Percentiles rank a stretch among this genome's conserved stretches.
Conservation (phyloP, 2,797 vertebrate genomes). For the Hemitrygon akajei region DNA sequence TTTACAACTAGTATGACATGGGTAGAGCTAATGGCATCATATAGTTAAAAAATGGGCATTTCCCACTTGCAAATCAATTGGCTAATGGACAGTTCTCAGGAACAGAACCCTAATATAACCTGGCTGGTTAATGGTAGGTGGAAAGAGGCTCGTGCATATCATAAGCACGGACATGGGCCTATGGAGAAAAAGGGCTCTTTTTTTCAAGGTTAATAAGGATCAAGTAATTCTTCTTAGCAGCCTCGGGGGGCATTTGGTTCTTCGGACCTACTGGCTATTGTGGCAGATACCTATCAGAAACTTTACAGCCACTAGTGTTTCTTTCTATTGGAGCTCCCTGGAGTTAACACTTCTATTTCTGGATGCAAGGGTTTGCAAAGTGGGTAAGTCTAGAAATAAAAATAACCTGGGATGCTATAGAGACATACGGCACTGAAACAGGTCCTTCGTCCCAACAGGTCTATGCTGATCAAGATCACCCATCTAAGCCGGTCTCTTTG, state of each 20-base stretch:
- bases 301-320: background rate
- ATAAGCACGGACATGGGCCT: background rate
- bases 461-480: too few relatives aligned
- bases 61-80: too few relatives aligned
- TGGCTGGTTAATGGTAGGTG: background rate
- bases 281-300: background rate
- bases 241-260: background rate
- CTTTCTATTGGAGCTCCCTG: background rate
- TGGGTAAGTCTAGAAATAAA: background rate
- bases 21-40: too few relatives aligned
- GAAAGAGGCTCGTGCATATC: background rate
- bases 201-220: background rate
- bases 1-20: too few relatives aligned
- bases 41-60: too few relatives aligned
- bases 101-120: too few relatives aligned
- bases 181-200: background rate
- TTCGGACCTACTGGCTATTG: background rate
- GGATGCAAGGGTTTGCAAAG: background rate
- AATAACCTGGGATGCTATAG: too few relatives aligned
- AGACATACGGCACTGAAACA: too few relatives aligned
- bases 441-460: too few relatives aligned
- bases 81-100: too few relatives aligned
- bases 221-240: background rate
- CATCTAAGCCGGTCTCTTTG: too few relatives aligned
- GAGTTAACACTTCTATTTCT: background rate